A percentile compares a stretch with the other conserved stretches of the same genome.
phyloP scores from a whole-genome alignment of 2,113 vertebrate genomes.

The Tachysurus vachellii region DNA sequence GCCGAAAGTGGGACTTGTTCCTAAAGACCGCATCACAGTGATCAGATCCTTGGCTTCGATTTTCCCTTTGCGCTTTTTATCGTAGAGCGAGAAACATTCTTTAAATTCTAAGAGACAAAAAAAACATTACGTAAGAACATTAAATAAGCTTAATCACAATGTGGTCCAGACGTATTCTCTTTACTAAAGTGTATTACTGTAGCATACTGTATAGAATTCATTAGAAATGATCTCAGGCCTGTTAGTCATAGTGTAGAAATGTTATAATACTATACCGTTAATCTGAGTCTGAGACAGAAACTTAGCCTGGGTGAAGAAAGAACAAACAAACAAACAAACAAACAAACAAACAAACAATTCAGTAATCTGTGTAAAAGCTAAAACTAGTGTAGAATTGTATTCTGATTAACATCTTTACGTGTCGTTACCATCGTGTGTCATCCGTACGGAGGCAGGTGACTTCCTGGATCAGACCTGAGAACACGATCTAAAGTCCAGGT shows the following conservation, averaged over 20 bases:
- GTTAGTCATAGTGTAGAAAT: background rate
- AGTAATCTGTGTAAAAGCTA: background rate
- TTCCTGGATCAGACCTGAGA: conserved; percentile 33
- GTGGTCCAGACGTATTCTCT: background rate
- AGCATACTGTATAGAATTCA: background rate
- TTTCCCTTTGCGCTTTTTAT: conserved; percentile 90
- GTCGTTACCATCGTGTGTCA: conserved; percentile 49
- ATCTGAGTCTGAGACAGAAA: conserved; percentile 73
- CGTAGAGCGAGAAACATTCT: conserved; percentile 95
- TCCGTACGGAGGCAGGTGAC: background rate
- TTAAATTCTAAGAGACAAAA: conserved; percentile 83
- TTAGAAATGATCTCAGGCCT: background rate
- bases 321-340: background rate
- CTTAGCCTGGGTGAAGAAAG: conserved; percentile 66
- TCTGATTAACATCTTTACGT: no score
- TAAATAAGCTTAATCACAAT: background rate
- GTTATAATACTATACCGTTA: conserved; percentile 60
- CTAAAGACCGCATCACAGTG: conserved; percentile 89
- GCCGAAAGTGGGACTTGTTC: conserved; percentile 80
- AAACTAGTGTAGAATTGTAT: background rate
- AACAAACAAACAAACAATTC: background rate
- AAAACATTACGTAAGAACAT: background rate
- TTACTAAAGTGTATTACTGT: background rate
- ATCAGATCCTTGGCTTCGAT: conserved; percentile 84
- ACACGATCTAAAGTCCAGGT: conserved; percentile 55